Evolutionary conservation across 2,888 invertebrate genomes (phyloP), one percentile per base, ranked within the genome.

Genomic region (Philereme transversata): DNA sequence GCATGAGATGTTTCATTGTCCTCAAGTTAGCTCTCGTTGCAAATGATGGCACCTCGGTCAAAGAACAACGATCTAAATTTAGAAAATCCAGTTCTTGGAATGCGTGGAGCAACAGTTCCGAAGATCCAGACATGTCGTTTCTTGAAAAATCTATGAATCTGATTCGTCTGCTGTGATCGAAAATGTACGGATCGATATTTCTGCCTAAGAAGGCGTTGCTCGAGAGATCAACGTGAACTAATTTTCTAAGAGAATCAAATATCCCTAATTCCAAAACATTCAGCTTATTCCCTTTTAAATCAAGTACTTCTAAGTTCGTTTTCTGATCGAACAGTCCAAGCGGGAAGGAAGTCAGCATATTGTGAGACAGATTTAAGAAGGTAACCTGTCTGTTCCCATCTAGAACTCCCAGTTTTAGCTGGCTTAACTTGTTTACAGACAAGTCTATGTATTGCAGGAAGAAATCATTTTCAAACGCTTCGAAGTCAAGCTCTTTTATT

Each of bases 41-140:
- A 65, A 88, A 90, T 3, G 47, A 40, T 0, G 90, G 90, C 5
- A 90, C 75, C 60, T 81, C 73, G 5, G 67, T 75, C n/a, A 88
- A 65, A 1, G 71, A 75, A 65, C 86, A 86, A 52, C 73, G 70
- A 35, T 82, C 79, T 10, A 88, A 70, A 64, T 80, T 79, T 10
- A 87, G 62, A 38, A 75, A 69, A 51, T 81, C 74, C n/a, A 87
- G 57, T 4, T 48, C 62, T 53, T 69, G 56, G 6, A 83, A 76
- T 3, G 79, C 64, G 4, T 79, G 66, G 10, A 87, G 62, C 11
- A 86, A 65, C 41, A 74, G 69, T n/a, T 77, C 75, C 10, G 75
- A 70, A 0, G 84, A 62, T 5, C 66, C 75, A 5, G 70, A 71
- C 83, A 88, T 85, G 41, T 84, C 74, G 48, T 84, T 87, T 68